Evolutionary conservation across 1,140 invertebrate species (phyloP).

Genomic region (Ericerus pela): DNA sequence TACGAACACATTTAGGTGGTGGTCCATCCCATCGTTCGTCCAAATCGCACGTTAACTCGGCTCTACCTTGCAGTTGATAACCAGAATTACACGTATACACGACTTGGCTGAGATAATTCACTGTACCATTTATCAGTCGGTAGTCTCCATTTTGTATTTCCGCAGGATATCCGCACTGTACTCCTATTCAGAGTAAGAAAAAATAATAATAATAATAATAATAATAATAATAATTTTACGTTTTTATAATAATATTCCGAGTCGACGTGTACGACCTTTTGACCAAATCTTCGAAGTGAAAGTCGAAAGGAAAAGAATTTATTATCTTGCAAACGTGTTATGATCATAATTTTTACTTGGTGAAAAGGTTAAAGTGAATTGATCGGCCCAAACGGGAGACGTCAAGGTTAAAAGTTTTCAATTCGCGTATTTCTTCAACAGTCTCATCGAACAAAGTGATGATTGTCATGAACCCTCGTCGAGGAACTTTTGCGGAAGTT

Average conservation of each 20-base stretch:
- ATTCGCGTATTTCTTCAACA: too few species aligned
- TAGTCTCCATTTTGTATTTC: conserved; percentile 70
- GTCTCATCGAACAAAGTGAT: too few species aligned
- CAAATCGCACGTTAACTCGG: conserved; percentile 72
- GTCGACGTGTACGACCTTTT: too few species aligned
- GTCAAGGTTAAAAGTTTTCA: too few species aligned
- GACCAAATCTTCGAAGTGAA: too few species aligned
- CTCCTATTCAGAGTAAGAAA: conserved; percentile 38
- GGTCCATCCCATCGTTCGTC: conserved; percentile 88
- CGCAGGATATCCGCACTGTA: conserved; percentile 78
- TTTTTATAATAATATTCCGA: too few species aligned
- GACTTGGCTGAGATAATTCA: conserved; percentile 69
- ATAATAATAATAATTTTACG: too few species aligned
- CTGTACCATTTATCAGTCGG: conserved; percentile 62
- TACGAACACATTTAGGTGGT: conserved; percentile 72
- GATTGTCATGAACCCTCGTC: too few species aligned
- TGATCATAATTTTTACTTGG: too few species aligned
- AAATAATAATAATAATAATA: not conserved
- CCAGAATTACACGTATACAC: conserved; percentile 69
- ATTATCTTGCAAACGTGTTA: not conserved
- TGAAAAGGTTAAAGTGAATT: too few species aligned
- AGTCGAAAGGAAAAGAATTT: not conserved
- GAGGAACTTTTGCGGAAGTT: too few species aligned
- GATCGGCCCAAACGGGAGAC: too few species aligned
- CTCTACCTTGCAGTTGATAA: conserved; percentile 64